Evolutionary conservation across 2,113 vertebrate species (phyloP), one percentile per base, ranked within the genome.

Genomic region (Sorex araneus): DNA sequence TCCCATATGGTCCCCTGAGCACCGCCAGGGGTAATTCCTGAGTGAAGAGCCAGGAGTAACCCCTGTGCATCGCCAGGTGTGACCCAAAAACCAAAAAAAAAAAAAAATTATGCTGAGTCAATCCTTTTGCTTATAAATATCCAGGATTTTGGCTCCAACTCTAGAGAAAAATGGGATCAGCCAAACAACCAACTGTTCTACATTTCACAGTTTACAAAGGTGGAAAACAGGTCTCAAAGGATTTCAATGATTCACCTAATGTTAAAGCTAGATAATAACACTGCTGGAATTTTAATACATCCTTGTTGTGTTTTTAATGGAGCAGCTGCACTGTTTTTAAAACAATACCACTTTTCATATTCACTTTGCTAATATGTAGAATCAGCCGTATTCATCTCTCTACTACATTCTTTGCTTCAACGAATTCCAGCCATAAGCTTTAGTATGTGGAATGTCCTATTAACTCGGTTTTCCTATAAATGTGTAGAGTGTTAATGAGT

Each of bases 281-380:
- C 23, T 88, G 63, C n/a, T 69, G 30, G 28, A 83, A 90, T 84
- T 71, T 86, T 85, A 80, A 67, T 3, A 76, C 3, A 28, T 80
- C 21, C 25, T 28, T 85, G 8, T n/a, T 66, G 27, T 60, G 6
- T 50, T 67, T 32, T 71, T 45, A 45, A 43, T 6, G 34, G 5
- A 86, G 5, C 40, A 91, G 47, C 40, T 71, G 34, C 84, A 87
- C 16, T 79, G 40, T 6, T 66, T 80, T 93, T 93, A 75, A 79
- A 63, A 63, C 15, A 74, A 66, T n/a, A 87, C 16, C 36, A 74
- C 7, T 86, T 94, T 94, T 87, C 40, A 66, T 83, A 27, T 87
- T 90, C 87, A 19, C 18, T 84, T 90, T 94, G 30, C 23, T 93
- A 75, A 40, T 36, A 32, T 47, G 34, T 86, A 78, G 40, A 50